Base-by-base conservation (phyloP, 1,140 invertebrate species). In the Drosophila ironensis region DNA sequence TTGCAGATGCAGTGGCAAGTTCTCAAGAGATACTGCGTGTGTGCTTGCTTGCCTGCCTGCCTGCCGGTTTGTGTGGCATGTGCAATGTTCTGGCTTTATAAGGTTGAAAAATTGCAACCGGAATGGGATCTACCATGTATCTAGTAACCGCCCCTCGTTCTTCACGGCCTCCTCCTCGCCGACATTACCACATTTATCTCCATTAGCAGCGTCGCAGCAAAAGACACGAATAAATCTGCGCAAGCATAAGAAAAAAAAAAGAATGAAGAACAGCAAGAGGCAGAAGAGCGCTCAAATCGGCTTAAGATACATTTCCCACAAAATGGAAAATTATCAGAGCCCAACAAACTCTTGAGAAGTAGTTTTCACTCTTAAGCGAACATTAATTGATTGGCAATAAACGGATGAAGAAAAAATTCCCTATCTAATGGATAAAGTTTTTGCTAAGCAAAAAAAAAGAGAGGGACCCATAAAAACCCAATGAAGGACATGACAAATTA, bases 61-160 rank as follows among this genome's bases (percentile, higher is more conserved):
- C 12, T 22, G 25, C 30, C 47, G 52, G 41, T 67, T 33, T 53
- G 52, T 56, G 45, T 48, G 51, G 71, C 63, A 52, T 82, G 46
- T 57, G 48, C 41, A 76, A 52, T 48, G 67, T 60, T 33, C 30
- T 48, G 47, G 44, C 66, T 82, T 78, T 87, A 75, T 87, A 87
- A 66, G 84, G 84, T 33, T 68, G 77, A 75, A 82, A 64, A 68
- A 87, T 87, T 78, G 66, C 67, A 78, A 78, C 63, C 74, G 71
- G 84, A 87, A 87, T 87, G 70, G 51, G 27, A 68, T 48, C 60
- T 64, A 27, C 24, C 33, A 59, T 60, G 51, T 59, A 59, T 59
- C 48, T 53, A 22, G 20, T 17, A 0, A 35, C 51, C 37, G 19
- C 56, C 53, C 30, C 47, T 50, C 37, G 22, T 24, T 19, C 37